Conservation (phyloP, 2,797 vertebrate genomes). For the Fistularia commersonii region DNA sequence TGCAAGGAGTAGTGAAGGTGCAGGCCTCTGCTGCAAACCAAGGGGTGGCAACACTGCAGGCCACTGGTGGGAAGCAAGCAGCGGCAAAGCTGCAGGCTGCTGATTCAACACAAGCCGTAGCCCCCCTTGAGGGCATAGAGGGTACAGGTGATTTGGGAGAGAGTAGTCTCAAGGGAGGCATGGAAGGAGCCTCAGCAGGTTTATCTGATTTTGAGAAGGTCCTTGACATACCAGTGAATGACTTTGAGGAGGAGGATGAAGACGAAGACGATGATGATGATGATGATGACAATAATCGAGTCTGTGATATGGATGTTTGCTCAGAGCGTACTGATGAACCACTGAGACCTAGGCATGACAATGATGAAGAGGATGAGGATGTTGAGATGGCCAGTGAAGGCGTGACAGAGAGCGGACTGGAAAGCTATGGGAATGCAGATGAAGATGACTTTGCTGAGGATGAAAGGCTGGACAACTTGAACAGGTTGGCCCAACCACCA, state of each 20-base stretch:
- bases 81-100: constrained; percentile 74
- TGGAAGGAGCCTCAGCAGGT: constrained; percentile 75
- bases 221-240: constrained; percentile 73
- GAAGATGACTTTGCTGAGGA: constrained; percentile 76
- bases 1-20: constrained; percentile 3
- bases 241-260: constrained; percentile 65
- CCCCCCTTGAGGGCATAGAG: constrained; percentile 77
- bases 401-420: constrained; percentile 73
- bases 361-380: constrained; percentile 75
- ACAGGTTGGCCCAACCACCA: constrained; percentile 52
- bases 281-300: constrained; percentile 54
- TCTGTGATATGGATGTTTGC: constrained; percentile 80
- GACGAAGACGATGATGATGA: constrained; percentile 48
- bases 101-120: constrained; percentile 76
- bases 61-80: constrained; percentile 72
- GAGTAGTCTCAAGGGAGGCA: constrained; percentile 77
- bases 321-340: constrained; percentile 70
- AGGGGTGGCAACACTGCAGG: constrained; percentile 21
- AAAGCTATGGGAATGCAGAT: constrained; percentile 76
- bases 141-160: constrained; percentile 80
- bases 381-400: constrained; percentile 79
- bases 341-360: constrained; percentile 57
- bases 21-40: background rate
- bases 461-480: constrained; percentile 78
- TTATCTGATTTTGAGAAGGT: constrained; percentile 78